phyloP scores from a whole-genome alignment of 2,113 vertebrate species.

The Ptilonorhynchus violaceus region DNA sequence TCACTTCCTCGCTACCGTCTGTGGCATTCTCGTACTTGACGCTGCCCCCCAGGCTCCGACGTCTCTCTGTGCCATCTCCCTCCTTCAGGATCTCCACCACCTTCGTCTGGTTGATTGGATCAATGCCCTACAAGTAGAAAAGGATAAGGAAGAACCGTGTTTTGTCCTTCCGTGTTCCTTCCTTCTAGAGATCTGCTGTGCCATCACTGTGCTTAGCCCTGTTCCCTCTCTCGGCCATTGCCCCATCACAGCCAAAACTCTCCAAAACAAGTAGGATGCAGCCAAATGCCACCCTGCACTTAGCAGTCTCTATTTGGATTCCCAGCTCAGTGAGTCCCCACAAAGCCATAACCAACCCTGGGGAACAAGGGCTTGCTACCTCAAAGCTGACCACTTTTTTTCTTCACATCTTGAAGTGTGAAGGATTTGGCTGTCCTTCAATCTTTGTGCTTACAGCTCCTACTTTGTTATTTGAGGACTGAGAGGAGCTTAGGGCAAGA shows the following conservation, averaged over 20 bases:
- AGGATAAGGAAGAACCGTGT: background rate
- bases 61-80: constrained; percentile 79
- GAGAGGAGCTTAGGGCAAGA: background rate
- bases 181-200: background rate
- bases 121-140: constrained; percentile 81
- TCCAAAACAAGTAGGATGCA: background rate
- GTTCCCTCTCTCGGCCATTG: background rate
- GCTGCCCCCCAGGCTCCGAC: constrained; percentile 81
- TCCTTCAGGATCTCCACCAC: constrained; percentile 97
- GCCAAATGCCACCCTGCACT: background rate
- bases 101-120: constrained; percentile 92
- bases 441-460: background rate
- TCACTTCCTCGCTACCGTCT: constrained; percentile 94
- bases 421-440: background rate
- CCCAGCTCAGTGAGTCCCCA: background rate
- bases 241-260: background rate
- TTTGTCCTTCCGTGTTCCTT: background rate
- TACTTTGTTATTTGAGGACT: background rate
- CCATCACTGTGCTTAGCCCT: background rate
- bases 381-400: background rate
- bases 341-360: background rate
- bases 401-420: background rate
- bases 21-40: constrained; percentile 93
- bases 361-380: background rate
- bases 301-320: background rate